Percentiles rank a stretch among this genome's conserved stretches.
Evolutionary conservation across 2,888 invertebrate species (phyloP).

Genomic region (Leptopilina syphax): DNA sequence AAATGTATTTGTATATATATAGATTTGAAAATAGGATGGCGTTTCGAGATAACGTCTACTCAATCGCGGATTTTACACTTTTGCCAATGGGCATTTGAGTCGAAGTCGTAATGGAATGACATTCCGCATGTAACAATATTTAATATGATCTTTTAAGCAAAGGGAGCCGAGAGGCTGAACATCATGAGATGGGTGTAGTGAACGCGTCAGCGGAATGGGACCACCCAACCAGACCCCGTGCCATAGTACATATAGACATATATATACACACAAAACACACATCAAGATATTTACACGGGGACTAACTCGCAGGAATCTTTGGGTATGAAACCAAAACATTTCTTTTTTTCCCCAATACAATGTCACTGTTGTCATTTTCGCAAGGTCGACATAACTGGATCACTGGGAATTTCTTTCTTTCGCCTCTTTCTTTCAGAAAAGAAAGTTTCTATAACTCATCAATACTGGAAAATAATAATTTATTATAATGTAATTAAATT

Average conservation of each 20-base stretch:
- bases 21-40: conserved; percentile 19
- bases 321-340: conserved; percentile 63
- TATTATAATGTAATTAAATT: too few species aligned
- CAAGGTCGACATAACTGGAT: too few species aligned
- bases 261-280: conserved; percentile 56
- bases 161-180: conserved; percentile 65
- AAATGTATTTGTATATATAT: background rate
- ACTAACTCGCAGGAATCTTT: conserved; percentile 59
- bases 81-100: conserved; percentile 44
- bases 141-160: conserved; percentile 72
- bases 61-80: conserved; percentile 52
- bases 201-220: conserved; percentile 75
- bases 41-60: conserved; percentile 30
- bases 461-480: too few species aligned
- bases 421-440: too few species aligned
- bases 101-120: conserved; percentile 61
- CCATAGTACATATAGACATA: conserved; percentile 66
- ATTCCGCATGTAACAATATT: conserved; percentile 71
- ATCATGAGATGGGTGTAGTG: conserved; percentile 72
- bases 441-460: too few species aligned
- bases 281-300: conserved; percentile 42
- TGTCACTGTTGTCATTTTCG: conserved; percentile 47
- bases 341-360: conserved; percentile 45
- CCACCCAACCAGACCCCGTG: conserved; percentile 73
- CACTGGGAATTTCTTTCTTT: too few species aligned